Conservation (phyloP, 1,140 invertebrate genomes). For the Euwallacea similis region DNA sequence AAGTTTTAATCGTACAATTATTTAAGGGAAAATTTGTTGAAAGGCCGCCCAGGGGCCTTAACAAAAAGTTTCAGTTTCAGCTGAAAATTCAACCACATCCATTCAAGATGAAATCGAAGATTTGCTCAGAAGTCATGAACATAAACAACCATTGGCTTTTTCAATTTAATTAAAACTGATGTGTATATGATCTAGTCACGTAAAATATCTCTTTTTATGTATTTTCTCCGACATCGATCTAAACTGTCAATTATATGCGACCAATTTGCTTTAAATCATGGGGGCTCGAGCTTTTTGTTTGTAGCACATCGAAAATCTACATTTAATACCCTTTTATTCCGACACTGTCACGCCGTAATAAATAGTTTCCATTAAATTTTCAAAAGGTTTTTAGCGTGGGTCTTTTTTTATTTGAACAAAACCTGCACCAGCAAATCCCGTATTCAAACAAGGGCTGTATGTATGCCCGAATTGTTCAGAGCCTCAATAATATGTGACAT, state of each 20-base stretch:
- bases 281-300: conserved; percentile 1
- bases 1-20: conserved; percentile 15
- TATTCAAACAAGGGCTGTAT: conserved; percentile 3
- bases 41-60: conserved; percentile 6
- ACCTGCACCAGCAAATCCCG: conserved; percentile 16
- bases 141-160: too few species aligned
- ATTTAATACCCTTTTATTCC: conserved; percentile 8
- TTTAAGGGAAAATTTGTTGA: conserved; percentile 19
- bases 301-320: conserved; percentile 6
- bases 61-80: conserved; percentile 13
- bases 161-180: conserved; percentile 18
- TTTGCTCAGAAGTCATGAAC: too few species aligned
- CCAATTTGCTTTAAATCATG: conserved; percentile 25
- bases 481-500: conserved; percentile 4
- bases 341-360: conserved; percentile 13
- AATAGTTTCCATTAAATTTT: conserved; percentile 4
- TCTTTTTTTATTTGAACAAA: conserved; percentile 10
- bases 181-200: conserved; percentile 4
- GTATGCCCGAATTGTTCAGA: conserved; percentile 1
- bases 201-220: conserved; percentile 15
- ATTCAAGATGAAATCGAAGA: not conserved
- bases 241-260: conserved; percentile 12
- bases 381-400: not conserved
- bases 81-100: not conserved
- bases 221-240: not conserved